Base-by-base conservation (phyloP, 2,888 invertebrate genomes). In the Aplocera efformata region DNA sequence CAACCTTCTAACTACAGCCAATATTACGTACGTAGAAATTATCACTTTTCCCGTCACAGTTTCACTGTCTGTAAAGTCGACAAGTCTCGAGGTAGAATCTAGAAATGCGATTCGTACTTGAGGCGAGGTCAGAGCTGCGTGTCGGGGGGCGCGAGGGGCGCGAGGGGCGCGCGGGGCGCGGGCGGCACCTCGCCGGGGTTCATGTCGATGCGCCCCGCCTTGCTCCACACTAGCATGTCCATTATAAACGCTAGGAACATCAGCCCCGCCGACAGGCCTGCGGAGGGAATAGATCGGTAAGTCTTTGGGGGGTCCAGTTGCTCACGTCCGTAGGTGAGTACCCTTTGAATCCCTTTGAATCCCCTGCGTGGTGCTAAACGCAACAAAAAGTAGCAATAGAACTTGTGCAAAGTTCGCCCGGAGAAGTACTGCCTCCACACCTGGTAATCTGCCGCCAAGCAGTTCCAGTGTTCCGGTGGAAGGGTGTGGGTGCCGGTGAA, bases 151-250 rank as follows among this genome's bases (percentile, higher is more conserved):
- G 45, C 33, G 38, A 48, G 51, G 35, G 54, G 42, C 22, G 52
- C 30, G 48, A 50, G 58, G 27, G 40, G 32, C 13, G 48, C 36
- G 42, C 24, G 56, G 9, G 52, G 35, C 48, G 52, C 53, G 4
- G 54, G 48, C 10, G 58, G 40, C 22, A 49, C 48, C 50, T 79
- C 83, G 13, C 79, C 85, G 0, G 91, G 91, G 61, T 91, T 91
- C 76, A 91, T 91, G 67, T 91, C 91, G 61, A 97, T 96, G 65
- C 94, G 94, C 38, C 94, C 93, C 27, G 96, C 96, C 76, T 95
- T 95, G 70, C 94, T 94, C 95, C 96, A 97, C 17, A 97, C 96
- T 33, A 96, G 90, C 60, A 96, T 73, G 84, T 97, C 97, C 80
- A 96, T 95, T 55, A 96, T 89, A 76, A 96, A 97, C 42, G 96